Percentiles rank a stretch among this genome's conserved stretches.
phyloP scores from a whole-genome alignment of 2,797 vertebrate genomes.

The Molossus molossus region DNA sequence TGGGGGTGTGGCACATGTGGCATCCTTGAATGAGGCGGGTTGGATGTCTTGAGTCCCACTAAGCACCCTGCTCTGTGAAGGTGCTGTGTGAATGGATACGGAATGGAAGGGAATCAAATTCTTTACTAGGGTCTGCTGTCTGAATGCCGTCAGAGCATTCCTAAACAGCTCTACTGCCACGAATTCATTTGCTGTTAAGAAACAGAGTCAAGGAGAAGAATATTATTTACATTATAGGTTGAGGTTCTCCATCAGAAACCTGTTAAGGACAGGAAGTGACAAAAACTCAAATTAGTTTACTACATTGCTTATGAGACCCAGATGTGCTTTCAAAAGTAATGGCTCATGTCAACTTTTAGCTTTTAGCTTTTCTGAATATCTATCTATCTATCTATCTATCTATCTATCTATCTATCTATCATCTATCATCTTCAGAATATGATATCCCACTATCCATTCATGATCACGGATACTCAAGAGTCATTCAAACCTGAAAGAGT shows the following conservation, averaged over 20 bases:
- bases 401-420: no score
- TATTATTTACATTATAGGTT: background rate
- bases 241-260: background rate
- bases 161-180: background rate
- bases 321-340: conserved; percentile 25
- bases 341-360: background rate
- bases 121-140: background rate
- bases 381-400: no score
- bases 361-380: conserved; percentile 10
- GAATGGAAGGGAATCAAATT: background rate
- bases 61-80: background rate
- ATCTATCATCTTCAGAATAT: no score
- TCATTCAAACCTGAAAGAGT: background rate
- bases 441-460: background rate
- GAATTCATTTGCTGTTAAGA: conserved; percentile 8
- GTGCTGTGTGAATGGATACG: background rate
- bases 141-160: background rate
- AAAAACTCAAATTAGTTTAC: background rate
- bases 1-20: background rate
- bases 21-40: background rate
- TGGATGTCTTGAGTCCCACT: background rate
- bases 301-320: conserved; percentile 33
- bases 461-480: conserved; percentile 14
- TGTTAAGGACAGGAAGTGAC: conserved; percentile 30
- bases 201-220: conserved; percentile 14